A percentile compares a stretch with the other conserved stretches of the same genome.
phyloP scores from a whole-genome alignment of 92 coral and sea anemone species.

The Phenganax stokvisi region DNA sequence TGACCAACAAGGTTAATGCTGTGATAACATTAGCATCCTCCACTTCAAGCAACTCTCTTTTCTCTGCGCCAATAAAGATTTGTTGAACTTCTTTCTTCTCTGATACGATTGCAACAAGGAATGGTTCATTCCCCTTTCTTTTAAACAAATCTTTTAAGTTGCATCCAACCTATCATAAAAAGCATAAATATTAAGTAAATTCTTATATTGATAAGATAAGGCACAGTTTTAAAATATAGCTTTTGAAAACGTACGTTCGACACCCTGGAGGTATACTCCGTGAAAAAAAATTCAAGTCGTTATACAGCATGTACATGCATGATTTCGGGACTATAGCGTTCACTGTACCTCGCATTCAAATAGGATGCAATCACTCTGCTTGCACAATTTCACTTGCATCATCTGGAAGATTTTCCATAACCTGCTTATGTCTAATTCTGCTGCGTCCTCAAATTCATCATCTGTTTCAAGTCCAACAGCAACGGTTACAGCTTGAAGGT shows the following conservation, averaged over 20 bases:
- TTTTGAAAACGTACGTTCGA: no score
- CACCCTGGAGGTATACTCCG: no score
- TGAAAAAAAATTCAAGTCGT: no score
- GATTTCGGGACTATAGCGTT: no score
- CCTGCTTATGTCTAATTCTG: not conserved
- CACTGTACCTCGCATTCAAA: not conserved
- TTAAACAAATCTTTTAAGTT: slow-evolving; percentile 32
- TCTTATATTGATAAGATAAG: no score
- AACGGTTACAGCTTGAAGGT: not conserved
- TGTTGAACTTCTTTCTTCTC: not conserved
- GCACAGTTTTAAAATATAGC: no score
- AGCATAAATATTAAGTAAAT: no score
- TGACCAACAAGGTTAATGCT: slow-evolving; percentile 38
- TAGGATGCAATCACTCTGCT: not conserved
- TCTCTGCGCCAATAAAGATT: slow-evolving; percentile 44
- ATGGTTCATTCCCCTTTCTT: slow-evolving; percentile 11
- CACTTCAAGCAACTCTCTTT: slow-evolving; percentile 42
- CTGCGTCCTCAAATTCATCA: not conserved
- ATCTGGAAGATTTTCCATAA: slow-evolving; percentile 1
- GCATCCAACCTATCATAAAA: slow-evolving; percentile 35
- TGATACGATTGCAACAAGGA: no score
- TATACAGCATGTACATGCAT: no score
- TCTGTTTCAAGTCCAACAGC: not conserved
- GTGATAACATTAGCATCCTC: slow-evolving; percentile 28
- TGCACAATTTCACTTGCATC: slow-evolving; percentile 4